phyloP scores from a whole-genome alignment of 2,888 invertebrate species.

The Tricholauxania praeusta region DNA sequence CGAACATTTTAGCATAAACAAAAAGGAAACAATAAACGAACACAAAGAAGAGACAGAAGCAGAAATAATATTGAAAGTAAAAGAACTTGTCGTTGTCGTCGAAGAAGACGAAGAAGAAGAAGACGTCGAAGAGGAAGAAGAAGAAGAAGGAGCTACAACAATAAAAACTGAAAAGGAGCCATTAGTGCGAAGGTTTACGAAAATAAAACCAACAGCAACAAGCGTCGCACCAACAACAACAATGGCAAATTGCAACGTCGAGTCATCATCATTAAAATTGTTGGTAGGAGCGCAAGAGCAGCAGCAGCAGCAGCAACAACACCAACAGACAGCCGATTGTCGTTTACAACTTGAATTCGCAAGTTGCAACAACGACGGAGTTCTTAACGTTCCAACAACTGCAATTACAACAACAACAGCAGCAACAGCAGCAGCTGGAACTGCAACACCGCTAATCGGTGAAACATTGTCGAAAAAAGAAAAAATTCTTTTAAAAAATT shows the following conservation, averaged over 20 bases:
- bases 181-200: conserved; percentile 40
- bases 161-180: conserved; percentile 37
- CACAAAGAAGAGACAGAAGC: conserved; percentile 2
- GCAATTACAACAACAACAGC: conserved; percentile 1
- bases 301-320: conserved; percentile 17
- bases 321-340: conserved; percentile 23
- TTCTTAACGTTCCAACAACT: not conserved
- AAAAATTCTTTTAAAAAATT: conserved; percentile 38
- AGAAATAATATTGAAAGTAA: conserved; percentile 24
- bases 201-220: conserved; percentile 38
- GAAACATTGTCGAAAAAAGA: conserved; percentile 39
- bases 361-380: conserved; percentile 8
- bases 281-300: conserved; percentile 20
- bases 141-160: conserved; percentile 23
- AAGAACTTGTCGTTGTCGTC: not conserved
- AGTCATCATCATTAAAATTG: conserved; percentile 18
- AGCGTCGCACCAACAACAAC: conserved; percentile 6
- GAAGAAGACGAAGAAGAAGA: not conserved
- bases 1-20: conserved; percentile 1
- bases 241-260: conserved; percentile 7
- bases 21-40: conserved; percentile 8
- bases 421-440: conserved; percentile 32
- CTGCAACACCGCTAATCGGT: conserved; percentile 32
- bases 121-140: not conserved
- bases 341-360: conserved; percentile 29